Evolutionary conservation across 2,113 vertebrate species (phyloP).

Genomic region (Lichenostomus cassidix): DNA sequence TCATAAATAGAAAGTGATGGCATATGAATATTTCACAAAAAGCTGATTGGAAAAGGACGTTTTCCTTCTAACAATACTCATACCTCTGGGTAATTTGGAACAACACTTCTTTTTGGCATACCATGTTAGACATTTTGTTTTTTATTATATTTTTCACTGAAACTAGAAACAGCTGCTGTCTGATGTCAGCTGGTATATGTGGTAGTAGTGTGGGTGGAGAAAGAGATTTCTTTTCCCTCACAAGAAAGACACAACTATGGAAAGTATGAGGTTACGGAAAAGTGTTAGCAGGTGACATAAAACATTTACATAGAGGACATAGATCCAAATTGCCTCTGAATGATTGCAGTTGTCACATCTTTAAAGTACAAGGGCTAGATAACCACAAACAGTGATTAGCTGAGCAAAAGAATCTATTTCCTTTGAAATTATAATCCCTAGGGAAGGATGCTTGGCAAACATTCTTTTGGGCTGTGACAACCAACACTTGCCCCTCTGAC

Average conservation of each 20-base stretch:
- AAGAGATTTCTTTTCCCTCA: constrained; percentile 49
- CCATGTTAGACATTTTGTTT: constrained; percentile 12
- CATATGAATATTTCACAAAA: background rate
- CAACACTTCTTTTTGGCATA: background rate
- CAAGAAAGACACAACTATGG: constrained; percentile 33
- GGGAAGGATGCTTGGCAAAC: background rate
- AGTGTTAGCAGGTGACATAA: constrained; percentile 62
- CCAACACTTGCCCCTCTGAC: background rate
- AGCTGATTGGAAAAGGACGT: constrained; percentile 27
- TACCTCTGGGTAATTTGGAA: constrained; percentile 53
- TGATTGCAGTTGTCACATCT: background rate
- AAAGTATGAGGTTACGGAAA: constrained; percentile 48
- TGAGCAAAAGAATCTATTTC: background rate
- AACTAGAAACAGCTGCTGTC: constrained; percentile 59
- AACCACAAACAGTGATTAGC: background rate
- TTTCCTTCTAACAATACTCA: constrained; percentile 35
- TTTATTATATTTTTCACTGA: constrained; percentile 56
- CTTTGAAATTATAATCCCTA: background rate
- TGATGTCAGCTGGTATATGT: constrained; percentile 48
- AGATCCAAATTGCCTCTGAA: constrained; percentile 13
- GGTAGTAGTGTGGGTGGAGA: constrained; percentile 36
- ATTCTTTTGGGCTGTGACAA: background rate
- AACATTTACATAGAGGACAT: background rate
- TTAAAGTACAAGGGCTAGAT: constrained; percentile 11
- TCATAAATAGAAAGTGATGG: constrained; percentile 32